Conservation (phyloP, 2,113 vertebrate genomes). For the Orientallactaga bullata region DNA sequence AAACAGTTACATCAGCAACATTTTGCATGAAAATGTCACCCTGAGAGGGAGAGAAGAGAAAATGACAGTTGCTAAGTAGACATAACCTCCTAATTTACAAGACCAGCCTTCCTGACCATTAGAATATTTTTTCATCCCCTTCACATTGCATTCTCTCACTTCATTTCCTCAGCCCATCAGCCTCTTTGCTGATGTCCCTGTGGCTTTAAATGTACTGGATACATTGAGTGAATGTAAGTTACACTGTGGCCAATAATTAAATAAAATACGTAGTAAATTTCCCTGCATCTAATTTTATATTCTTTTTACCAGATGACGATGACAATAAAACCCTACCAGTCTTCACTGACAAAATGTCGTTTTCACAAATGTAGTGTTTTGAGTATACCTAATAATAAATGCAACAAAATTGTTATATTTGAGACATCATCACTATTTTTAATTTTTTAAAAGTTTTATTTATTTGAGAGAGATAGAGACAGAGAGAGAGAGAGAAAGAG, state of each 20-base stretch:
- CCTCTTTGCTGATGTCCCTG: constrained; percentile 32
- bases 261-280: constrained; percentile 84
- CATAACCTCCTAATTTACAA: neutral
- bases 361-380: constrained; percentile 23
- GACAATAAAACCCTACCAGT: constrained; percentile 53
- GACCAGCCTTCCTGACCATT: constrained; percentile 62
- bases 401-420: neutral
- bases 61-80: neutral
- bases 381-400: neutral
- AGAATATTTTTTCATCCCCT: constrained; percentile 5
- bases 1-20: neutral
- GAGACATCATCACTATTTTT: neutral
- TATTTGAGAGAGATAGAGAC: too few species aligned
- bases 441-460: too few species aligned
- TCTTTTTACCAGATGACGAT: constrained; percentile 75
- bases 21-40: neutral
- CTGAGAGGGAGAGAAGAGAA: neutral
- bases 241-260: constrained; percentile 77
- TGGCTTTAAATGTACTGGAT: constrained; percentile 77
- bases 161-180: constrained; percentile 40
- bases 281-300: constrained; percentile 63
- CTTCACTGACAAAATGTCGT: constrained; percentile 17
- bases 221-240: constrained; percentile 75
- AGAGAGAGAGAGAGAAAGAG: too few species aligned
- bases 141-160: constrained; percentile 68